Conservation (phyloP, 2,113 vertebrate species). For the Tapirus terrestris region DNA sequence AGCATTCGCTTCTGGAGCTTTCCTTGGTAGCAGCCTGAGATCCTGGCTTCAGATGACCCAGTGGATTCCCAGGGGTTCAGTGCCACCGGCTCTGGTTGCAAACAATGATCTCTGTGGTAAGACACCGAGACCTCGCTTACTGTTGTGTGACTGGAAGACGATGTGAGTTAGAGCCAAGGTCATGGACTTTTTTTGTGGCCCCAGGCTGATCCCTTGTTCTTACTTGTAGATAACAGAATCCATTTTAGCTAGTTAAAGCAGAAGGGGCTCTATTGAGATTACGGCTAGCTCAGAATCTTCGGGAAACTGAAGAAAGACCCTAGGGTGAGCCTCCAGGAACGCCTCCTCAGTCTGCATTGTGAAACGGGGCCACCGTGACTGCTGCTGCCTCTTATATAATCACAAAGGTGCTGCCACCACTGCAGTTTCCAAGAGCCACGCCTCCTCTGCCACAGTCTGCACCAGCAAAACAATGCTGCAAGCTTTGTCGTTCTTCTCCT, state of each 20-base stretch:
- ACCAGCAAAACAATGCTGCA: not conserved
- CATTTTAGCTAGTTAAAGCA: not conserved
- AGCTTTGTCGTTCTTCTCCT: not conserved
- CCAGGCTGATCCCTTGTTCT: constrained; percentile 1
- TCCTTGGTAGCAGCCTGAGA: not conserved
- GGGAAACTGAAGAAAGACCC: not conserved
- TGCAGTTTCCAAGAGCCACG: not conserved
- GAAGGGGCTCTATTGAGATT: not conserved
- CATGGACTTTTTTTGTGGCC: not conserved
- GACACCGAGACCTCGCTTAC: constrained; percentile 44
- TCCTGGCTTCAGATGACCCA: not conserved
- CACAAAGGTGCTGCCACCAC: not conserved
- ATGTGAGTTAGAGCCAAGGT: not conserved
- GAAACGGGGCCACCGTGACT: not conserved
- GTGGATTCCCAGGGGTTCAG: not conserved
- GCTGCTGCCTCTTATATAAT: not conserved
- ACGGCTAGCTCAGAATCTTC: not conserved
- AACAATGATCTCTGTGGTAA: not conserved
- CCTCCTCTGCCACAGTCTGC: not conserved
- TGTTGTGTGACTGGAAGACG: constrained; percentile 41
- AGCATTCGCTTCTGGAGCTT: not conserved
- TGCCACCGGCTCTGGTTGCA: constrained; percentile 18
- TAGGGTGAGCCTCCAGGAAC: not conserved
- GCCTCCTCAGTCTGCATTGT: not conserved
- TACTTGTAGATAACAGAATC: not conserved